Evolutionary conservation across 2,113 vertebrate genomes (phyloP).

Genomic region (Strix aluco): DNA sequence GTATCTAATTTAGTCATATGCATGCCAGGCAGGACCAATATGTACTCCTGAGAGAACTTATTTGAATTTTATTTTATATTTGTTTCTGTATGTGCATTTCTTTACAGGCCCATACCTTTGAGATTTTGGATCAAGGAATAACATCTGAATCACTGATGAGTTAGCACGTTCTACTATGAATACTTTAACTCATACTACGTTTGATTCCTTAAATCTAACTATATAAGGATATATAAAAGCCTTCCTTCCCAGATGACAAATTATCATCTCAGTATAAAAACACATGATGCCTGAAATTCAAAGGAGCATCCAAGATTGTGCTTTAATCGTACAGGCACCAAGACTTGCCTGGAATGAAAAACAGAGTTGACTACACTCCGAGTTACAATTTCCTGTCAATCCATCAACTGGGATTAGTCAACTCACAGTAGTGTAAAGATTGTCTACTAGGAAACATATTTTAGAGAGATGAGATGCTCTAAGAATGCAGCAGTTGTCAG

Average conservation of each 20-base stretch:
- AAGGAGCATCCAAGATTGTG: neutral
- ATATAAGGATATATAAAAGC: neutral
- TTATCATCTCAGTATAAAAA: neutral
- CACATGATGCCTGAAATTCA: neutral
- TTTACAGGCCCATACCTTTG: neutral
- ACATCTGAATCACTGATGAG: neutral
- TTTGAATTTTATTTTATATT: neutral
- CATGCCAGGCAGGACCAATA: neutral
- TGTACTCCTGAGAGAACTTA: neutral
- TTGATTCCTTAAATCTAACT: neutral
- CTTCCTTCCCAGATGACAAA: neutral
- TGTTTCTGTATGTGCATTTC: neutral
- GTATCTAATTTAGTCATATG: neutral
- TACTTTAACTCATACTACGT: neutral
- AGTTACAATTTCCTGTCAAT: neutral
- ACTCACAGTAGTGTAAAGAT: neutral
- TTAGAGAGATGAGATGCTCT: neutral
- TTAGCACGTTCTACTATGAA: neutral
- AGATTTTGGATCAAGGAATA: neutral
- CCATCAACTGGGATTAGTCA: neutral
- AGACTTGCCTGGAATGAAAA: neutral
- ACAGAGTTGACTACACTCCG: neutral
- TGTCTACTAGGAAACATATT: neutral
- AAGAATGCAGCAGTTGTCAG: neutral
- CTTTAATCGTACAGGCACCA: neutral